Evolutionary conservation across 2,113 vertebrate species (phyloP).

Genomic region (Vireo altiloquus): DNA sequence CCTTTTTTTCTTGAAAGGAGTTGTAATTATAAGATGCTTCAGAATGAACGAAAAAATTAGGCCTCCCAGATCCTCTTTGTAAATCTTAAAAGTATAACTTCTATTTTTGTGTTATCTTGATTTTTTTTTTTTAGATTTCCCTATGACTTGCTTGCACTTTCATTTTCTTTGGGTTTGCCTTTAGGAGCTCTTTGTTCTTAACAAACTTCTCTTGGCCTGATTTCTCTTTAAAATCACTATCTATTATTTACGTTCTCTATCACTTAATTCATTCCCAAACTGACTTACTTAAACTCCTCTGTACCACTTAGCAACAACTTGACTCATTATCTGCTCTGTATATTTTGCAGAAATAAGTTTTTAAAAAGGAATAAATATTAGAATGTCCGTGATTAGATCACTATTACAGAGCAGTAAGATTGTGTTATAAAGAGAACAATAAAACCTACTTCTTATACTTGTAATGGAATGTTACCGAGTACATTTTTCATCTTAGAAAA

Average conservation of each 20-base stretch:
- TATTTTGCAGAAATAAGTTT: neutral
- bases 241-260: neutral
- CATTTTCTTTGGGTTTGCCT: neutral
- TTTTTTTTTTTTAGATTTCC: neutral
- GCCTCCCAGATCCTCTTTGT: neutral
- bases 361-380: neutral
- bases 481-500: neutral
- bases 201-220: neutral
- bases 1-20: neutral
- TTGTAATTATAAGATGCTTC: neutral
- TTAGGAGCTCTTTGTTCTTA: neutral
- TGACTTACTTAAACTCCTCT: neutral
- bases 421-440: neutral
- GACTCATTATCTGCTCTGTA: neutral
- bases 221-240: neutral
- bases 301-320: neutral
- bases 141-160: neutral
- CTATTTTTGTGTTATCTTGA: neutral
- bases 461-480: neutral
- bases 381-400: neutral
- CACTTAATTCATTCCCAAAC: neutral
- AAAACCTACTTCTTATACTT: neutral
- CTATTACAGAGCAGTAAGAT: neutral
- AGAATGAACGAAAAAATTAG: neutral
- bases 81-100: neutral